A percentile compares a stretch with the other conserved stretches of the same genome.
These are phyloP conservation scores for Ophion ellenae DNA, from an alignment of 2,888 invertebrate species.

Conservation along the genomic window DNA sequence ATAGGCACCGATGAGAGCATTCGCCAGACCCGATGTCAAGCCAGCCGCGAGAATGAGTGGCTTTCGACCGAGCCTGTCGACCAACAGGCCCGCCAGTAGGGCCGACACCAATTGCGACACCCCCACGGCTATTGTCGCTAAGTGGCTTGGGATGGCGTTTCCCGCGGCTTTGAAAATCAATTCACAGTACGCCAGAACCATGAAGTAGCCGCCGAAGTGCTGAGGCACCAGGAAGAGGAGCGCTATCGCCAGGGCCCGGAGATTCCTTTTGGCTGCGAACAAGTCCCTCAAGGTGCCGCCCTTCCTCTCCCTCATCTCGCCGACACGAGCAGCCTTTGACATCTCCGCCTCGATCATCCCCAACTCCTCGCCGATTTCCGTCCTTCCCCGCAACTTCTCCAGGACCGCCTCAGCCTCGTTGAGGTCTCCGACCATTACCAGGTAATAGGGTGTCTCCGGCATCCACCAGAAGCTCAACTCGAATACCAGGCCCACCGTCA, in stretches of 20 bases:
- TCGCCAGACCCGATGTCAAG: constrained; percentile 65
- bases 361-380: constrained; percentile 85
- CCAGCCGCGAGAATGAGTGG: constrained; percentile 83
- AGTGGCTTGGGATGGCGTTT: constrained; percentile 71
- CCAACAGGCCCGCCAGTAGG: constrained; percentile 75
- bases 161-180: constrained; percentile 82
- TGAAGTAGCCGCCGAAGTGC: constrained; percentile 82
- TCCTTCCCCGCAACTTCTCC: constrained; percentile 83
- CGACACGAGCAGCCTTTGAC: neutral
- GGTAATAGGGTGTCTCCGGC: constrained; percentile 85
- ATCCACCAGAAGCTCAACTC: constrained; percentile 81
- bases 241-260: constrained; percentile 83
- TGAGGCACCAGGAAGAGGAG: constrained; percentile 83
- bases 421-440: constrained; percentile 75
- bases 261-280: constrained; percentile 72
- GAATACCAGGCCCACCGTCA: constrained; percentile 79
- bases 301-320: neutral
- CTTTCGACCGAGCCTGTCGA: constrained; percentile 84
- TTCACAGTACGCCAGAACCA: constrained; percentile 80
- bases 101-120: constrained; percentile 76
- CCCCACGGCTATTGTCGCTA: constrained; percentile 74
- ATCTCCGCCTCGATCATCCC: constrained; percentile 68
- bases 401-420: constrained; percentile 83
- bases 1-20: constrained; percentile 70
- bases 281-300: constrained; percentile 69